Evolutionary conservation across 2,797 vertebrate genomes (phyloP).

Genomic region (Melanotaenia maccullochi): DNA sequence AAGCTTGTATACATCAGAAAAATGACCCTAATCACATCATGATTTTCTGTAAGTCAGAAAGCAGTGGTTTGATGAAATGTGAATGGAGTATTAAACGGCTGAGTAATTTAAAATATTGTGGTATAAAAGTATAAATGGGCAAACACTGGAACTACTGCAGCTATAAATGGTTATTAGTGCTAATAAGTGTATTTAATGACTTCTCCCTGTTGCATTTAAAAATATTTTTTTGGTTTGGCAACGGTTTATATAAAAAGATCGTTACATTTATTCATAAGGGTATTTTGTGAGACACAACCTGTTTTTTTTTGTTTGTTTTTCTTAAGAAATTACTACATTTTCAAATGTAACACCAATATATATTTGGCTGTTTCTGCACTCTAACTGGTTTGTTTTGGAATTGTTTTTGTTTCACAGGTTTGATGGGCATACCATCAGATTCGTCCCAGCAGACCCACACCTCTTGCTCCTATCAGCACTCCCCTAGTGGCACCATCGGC

Average conservation of each 20-base stretch:
- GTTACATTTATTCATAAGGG: no score
- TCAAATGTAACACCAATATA: neutral
- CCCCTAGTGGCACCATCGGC: slow-evolving; percentile 89
- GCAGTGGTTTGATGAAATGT: neutral
- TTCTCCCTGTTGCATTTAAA: neutral
- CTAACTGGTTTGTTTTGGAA: slow-evolving; percentile 24
- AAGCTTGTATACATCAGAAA: neutral
- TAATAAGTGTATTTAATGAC: neutral
- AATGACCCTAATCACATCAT: neutral
- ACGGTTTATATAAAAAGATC: no score
- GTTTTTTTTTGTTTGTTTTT: neutral
- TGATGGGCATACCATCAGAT: slow-evolving; percentile 91
- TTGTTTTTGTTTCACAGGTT: slow-evolving; percentile 75
- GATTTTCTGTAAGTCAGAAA: neutral
- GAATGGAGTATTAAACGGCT: neutral
- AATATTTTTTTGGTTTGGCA: neutral
- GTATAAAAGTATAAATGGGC: neutral
- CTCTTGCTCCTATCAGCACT: slow-evolving; percentile 94
- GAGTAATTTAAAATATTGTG: neutral
- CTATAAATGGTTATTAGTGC: neutral
- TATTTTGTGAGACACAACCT: neutral
- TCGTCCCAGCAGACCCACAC: slow-evolving; percentile 91
- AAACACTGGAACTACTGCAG: neutral
- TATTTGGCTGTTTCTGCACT: neutral
- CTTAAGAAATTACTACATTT: neutral